These are phyloP conservation scores for Cricetomys ansorgei DNA, from an alignment of 2,113 vertebrate species.

Conservation along the genomic window DNA sequence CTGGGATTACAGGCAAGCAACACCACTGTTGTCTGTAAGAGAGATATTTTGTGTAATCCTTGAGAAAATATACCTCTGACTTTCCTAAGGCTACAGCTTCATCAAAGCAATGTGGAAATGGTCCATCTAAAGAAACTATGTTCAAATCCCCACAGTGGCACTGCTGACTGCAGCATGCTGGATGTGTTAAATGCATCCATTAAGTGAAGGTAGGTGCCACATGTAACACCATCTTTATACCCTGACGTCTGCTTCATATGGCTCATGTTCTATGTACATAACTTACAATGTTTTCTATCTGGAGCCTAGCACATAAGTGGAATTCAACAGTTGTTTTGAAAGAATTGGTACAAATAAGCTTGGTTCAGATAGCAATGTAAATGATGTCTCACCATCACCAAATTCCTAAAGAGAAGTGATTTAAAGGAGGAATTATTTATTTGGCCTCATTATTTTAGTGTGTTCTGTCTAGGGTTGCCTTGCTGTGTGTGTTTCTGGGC, in stretches of 20 bases:
- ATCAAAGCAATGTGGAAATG: not conserved
- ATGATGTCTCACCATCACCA: not conserved
- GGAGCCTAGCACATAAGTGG: not conserved
- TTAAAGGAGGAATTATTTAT: not conserved
- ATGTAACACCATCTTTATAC: not conserved
- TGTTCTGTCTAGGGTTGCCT: not conserved
- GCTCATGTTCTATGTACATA: not conserved
- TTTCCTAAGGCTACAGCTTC: not conserved
- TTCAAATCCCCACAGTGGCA: not conserved
- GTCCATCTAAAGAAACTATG: not conserved
- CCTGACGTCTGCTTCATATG: not conserved
- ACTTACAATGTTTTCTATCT: not conserved
- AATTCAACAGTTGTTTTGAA: not conserved
- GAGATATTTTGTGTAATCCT: not conserved
- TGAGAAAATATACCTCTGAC: not conserved
- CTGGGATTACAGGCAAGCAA: not conserved
- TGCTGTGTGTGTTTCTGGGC: not conserved
- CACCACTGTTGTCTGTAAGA: not conserved
- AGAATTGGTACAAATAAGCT: not conserved
- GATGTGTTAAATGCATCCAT: not conserved
- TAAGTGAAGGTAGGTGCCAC: not conserved
- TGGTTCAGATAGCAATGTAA: not conserved
- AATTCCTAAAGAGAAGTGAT: not conserved
- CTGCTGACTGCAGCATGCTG: not conserved
- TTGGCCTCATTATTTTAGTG: not conserved